These are phyloP conservation scores for Drosophila equinoxialis DNA, from an alignment of 1,140 invertebrate species.

Conservation along the genomic window DNA sequence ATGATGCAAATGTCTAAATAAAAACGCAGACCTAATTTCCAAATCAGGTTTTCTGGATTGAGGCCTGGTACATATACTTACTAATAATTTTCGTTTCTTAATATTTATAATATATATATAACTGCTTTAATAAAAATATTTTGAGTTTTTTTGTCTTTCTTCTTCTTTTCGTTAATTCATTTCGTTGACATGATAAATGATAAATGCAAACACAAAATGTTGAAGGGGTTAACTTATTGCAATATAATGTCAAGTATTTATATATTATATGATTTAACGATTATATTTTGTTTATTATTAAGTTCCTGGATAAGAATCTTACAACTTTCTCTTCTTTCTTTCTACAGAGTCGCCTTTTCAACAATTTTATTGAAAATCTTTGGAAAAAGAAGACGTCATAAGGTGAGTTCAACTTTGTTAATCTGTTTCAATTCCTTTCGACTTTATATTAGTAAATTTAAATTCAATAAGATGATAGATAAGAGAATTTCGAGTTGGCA, in stretches of 20 bases:
- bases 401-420: neutral
- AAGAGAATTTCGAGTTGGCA: no score
- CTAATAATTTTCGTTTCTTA: slow-evolving; percentile 35
- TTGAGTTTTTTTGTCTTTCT: neutral
- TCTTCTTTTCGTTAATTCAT: neutral
- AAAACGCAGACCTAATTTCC: slow-evolving; percentile 79
- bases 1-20: slow-evolving; percentile 77
- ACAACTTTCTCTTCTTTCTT: neutral
- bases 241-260: slow-evolving; percentile 7
- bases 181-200: neutral
- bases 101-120: slow-evolving; percentile 24
- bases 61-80: neutral
- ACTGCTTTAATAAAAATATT: neutral
- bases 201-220: neutral
- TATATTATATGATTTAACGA: neutral
- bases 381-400: neutral
- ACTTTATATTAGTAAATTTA: no score
- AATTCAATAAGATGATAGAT: no score
- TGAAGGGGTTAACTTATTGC: slow-evolving; percentile 1
- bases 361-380: no score
- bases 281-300: neutral
- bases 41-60: slow-evolving; percentile 57
- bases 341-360: neutral
- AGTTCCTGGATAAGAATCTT: slow-evolving; percentile 2
- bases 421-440: no score